These are phyloP conservation scores for Nesoenas mayeri DNA, from an alignment of 2,113 vertebrate species.

Conservation along the genomic window DNA sequence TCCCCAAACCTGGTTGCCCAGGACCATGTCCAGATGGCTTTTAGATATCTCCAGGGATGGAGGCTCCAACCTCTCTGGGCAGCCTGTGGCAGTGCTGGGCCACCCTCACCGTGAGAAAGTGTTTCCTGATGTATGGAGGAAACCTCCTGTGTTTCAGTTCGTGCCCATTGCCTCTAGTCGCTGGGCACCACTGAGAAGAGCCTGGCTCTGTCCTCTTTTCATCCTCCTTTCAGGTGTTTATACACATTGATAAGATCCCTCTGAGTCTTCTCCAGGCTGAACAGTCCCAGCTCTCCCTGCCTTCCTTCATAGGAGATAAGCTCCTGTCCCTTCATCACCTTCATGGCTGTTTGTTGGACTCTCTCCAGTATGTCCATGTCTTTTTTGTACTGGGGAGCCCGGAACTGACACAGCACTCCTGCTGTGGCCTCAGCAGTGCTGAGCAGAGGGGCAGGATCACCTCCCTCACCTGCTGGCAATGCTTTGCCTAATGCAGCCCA, in stretches of 20 bases:
- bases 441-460: background rate
- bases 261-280: background rate
- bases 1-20: background rate
- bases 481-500: background rate
- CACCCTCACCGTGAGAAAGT: background rate
- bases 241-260: background rate
- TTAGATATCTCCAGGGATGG: background rate
- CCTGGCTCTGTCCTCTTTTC: rapidly evolving
- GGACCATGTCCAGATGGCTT: background rate
- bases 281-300: background rate
- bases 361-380: background rate
- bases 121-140: background rate
- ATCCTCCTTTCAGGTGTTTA: background rate
- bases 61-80: background rate
- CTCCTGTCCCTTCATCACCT: background rate
- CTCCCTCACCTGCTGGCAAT: background rate
- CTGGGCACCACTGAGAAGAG: background rate
- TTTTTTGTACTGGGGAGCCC: background rate
- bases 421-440: background rate
- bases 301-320: background rate
- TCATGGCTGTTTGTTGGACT: background rate
- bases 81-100: rapidly evolving
- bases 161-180: background rate
- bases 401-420: background rate
- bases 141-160: background rate